Conservation (phyloP, 2,797 vertebrate species). For the Xenops minutus region DNA sequence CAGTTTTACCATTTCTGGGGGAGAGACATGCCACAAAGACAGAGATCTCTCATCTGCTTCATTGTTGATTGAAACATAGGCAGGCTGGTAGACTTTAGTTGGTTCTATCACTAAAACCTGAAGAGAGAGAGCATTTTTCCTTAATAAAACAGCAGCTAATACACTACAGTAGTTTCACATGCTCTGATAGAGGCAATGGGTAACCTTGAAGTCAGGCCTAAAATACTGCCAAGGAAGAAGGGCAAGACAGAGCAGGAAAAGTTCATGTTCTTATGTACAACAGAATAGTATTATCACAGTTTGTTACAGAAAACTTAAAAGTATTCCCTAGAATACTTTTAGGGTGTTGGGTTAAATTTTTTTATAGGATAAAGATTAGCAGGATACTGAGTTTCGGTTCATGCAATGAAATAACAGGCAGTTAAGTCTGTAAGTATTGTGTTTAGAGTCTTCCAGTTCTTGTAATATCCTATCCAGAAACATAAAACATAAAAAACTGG, state of each 20-base stretch:
- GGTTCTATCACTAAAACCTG: constrained; percentile 95
- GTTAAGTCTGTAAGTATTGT: neutral
- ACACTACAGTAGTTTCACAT: neutral
- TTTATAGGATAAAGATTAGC: neutral
- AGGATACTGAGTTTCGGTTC: neutral
- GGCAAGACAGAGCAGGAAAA: neutral
- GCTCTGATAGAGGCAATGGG: neutral
- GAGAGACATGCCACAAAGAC: constrained; percentile 92
- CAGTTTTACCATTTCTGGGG: constrained; percentile 85
- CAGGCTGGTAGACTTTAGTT: constrained; percentile 92
- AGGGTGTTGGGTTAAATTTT: neutral
- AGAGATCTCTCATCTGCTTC: constrained; percentile 92
- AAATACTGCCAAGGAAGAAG: neutral
- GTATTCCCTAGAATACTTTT: neutral
- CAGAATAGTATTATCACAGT: neutral
- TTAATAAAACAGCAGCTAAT: neutral
- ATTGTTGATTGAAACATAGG: constrained; percentile 92
- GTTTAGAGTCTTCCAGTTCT: neutral
- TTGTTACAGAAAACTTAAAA: neutral
- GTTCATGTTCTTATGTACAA: neutral
- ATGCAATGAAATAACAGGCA: neutral
- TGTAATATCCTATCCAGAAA: constrained; percentile 30
- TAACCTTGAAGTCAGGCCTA: neutral
- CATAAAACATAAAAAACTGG: constrained; percentile 3
- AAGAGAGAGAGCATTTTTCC: constrained; percentile 1